A percentile compares a stretch with the other conserved stretches of the same genome.
Conservation (phyloP, 2,888 invertebrate species). For the Drosophila koepferae region DNA sequence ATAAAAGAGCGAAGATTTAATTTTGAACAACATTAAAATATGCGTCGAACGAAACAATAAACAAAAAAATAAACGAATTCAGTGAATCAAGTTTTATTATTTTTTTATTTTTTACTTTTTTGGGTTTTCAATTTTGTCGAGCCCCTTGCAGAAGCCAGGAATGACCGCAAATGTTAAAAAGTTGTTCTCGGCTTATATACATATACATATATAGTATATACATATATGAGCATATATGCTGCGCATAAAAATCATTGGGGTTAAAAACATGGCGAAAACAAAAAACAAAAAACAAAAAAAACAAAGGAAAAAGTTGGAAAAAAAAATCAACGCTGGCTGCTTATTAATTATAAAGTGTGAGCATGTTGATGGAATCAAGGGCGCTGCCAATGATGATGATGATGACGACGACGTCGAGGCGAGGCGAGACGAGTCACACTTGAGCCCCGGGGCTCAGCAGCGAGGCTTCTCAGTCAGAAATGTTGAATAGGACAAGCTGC, state of each 20-base stretch:
- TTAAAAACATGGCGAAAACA: conserved; percentile 43
- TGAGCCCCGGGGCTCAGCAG: conserved; percentile 26
- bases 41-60: conserved; percentile 31
- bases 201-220: conserved; percentile 10
- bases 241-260: conserved; percentile 46
- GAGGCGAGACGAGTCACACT: conserved; percentile 30
- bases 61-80: conserved; percentile 37
- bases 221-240: conserved; percentile 22
- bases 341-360: conserved; percentile 81
- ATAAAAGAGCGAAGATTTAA: conserved; percentile 53
- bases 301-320: conserved; percentile 7
- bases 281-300: conserved; percentile 21
- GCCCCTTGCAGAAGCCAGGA: conserved; percentile 47
- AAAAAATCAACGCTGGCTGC: conserved; percentile 67
- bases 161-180: conserved; percentile 74
- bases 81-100: conserved; percentile 59
- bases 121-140: conserved; percentile 30
- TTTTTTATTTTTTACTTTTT: conserved; percentile 4
- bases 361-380: conserved; percentile 77
- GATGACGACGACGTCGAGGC: conserved; percentile 30
- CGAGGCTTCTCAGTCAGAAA: conserved; percentile 24
- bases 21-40: conserved; percentile 44
- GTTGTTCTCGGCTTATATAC: conserved; percentile 19
- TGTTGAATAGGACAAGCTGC: conserved; percentile 44
- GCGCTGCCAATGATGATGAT: conserved; percentile 64